Percentiles rank a stretch among this genome's conserved stretches.
Conservation (phyloP, 64 coral and sea anemone genomes). For the Dendrophyllia cribrosa region DNA sequence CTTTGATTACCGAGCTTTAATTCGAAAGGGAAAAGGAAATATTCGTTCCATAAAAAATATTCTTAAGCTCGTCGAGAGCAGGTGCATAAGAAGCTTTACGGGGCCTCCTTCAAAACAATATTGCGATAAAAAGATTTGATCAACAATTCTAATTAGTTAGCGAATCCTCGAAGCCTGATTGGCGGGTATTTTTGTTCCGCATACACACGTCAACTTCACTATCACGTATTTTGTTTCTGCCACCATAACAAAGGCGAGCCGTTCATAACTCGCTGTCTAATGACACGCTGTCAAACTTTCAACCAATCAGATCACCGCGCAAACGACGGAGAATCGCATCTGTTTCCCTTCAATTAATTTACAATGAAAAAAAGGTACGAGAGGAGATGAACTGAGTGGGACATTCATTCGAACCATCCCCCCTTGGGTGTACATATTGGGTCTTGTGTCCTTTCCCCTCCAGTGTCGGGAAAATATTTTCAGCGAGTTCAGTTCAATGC, state of each 20-base stretch:
- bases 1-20: not conserved
- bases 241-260: constrained; percentile 35
- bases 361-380: constrained; percentile 48
- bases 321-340: constrained; percentile 18
- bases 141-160: constrained; percentile 78
- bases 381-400: constrained; percentile 6
- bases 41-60: constrained; percentile 27
- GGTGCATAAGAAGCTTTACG: constrained; percentile 28
- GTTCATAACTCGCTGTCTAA: constrained; percentile 5
- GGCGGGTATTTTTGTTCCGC: constrained; percentile 50
- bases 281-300: constrained; percentile 48
- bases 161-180: constrained; percentile 56
- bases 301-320: constrained; percentile 25
- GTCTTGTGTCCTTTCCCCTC: not conserved
- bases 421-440: not conserved
- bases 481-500: not conserved
- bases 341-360: constrained; percentile 77
- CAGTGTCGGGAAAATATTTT: not conserved
- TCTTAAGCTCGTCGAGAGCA: not conserved
- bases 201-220: constrained; percentile 25
- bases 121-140: constrained; percentile 72
- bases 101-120: constrained; percentile 68
- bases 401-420: not conserved
- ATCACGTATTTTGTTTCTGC: constrained; percentile 33
- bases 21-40: not conserved